phyloP scores from a whole-genome alignment of 2,113 vertebrate species.

The Anoura caudifer region DNA sequence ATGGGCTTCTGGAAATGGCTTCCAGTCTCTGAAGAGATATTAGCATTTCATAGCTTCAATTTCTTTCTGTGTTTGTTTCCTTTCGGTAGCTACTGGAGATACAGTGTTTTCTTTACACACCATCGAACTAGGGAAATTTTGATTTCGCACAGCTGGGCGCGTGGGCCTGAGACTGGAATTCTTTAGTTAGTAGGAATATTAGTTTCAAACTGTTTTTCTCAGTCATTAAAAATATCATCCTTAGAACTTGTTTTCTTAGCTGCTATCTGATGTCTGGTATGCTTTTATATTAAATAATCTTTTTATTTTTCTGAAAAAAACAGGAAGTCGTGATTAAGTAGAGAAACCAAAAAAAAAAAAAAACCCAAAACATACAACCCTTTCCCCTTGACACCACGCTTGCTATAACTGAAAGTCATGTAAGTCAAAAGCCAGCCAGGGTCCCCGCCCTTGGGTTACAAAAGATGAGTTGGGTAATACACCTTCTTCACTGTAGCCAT shows the following conservation, averaged over 20 bases:
- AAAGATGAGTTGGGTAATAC: neutral
- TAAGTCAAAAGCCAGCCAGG: neutral
- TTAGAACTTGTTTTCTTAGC: constrained; percentile 15
- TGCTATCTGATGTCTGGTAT: neutral
- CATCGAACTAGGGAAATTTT: neutral
- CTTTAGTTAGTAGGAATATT: neutral
- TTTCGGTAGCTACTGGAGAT: constrained; percentile 29
- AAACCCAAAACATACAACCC: neutral
- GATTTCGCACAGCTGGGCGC: neutral
- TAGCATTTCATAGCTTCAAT: constrained; percentile 23
- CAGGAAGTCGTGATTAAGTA: constrained; percentile 11
- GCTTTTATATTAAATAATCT: constrained; percentile 27
- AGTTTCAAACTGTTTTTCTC: neutral
- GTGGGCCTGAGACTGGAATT: neutral
- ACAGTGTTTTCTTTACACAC: neutral
- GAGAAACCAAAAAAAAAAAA: neutral
- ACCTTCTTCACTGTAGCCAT: neutral
- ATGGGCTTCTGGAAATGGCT: constrained; percentile 1
- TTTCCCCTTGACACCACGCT: neutral
- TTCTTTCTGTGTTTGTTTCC: constrained; percentile 26
- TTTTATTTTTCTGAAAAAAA: neutral
- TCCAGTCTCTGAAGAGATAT: constrained; percentile 26
- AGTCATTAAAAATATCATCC: neutral
- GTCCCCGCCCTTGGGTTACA: neutral
- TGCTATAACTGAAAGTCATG: neutral